Conservation (phyloP, 2,797 vertebrate genomes). For the Helarctos malayanus region DNA sequence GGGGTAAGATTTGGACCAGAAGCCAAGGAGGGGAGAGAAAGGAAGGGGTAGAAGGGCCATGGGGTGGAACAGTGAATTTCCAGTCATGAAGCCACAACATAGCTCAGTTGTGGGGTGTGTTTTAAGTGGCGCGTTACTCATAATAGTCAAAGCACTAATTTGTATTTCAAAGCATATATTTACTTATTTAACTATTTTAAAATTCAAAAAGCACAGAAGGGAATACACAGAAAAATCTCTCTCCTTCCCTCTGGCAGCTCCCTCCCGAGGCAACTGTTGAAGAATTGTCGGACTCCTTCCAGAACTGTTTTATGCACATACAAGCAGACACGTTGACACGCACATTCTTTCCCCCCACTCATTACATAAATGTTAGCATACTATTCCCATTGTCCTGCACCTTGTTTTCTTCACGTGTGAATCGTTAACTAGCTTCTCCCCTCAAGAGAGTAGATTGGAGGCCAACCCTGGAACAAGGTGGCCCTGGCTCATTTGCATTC, state of each 20-base stretch:
- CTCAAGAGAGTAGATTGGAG: neutral
- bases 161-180: neutral
- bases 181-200: constrained; percentile 18
- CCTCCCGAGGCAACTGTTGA: neutral
- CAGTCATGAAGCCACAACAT: neutral
- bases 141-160: neutral
- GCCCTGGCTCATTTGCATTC: neutral
- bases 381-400: neutral
- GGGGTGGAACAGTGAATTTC: neutral
- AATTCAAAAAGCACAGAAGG: neutral
- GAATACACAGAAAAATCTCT: neutral
- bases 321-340: neutral
- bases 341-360: neutral
- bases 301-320: neutral
- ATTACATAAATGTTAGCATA: neutral
- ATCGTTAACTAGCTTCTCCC: neutral
- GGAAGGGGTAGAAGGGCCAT: neutral
- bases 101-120: neutral
- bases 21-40: neutral
- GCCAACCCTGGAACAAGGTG: too few relatives aligned
- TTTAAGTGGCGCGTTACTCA: neutral
- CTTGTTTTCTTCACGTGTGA: neutral
- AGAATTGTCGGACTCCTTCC: neutral
- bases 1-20: neutral
- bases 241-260: neutral